Conservation (phyloP, 2,888 invertebrate species). For the Steromphala cineraria region DNA sequence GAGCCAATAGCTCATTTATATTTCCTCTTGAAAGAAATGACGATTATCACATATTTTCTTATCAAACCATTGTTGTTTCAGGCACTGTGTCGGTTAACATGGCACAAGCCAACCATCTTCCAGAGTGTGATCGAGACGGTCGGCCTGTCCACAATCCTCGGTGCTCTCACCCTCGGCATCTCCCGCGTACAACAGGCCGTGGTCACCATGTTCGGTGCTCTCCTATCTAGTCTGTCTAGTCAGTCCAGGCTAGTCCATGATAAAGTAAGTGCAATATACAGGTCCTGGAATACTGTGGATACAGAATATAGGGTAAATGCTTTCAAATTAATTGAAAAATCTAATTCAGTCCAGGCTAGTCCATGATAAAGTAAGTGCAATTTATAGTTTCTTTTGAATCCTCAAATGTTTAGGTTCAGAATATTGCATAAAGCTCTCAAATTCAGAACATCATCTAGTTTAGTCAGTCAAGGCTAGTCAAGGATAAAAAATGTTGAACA, state of each 20-base stretch:
- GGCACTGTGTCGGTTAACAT: conserved; percentile 73
- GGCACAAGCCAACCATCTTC: conserved; percentile 69
- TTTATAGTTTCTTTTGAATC: too few relatives aligned
- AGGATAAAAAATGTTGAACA: too few relatives aligned
- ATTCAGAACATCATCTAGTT: too few relatives aligned
- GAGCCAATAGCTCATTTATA: too few relatives aligned
- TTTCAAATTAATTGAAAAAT: too few relatives aligned
- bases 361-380: conserved; percentile 69
- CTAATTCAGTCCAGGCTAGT: conserved; percentile 65
- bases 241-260: conserved; percentile 70
- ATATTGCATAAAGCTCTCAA: not conserved
- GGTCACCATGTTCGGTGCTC: conserved; percentile 73
- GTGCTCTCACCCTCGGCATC: conserved; percentile 68
- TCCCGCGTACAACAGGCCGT: conserved; percentile 72
- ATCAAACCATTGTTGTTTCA: conserved; percentile 46
- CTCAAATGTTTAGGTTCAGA: too few relatives aligned
- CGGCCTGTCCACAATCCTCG: conserved; percentile 69
- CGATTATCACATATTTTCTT: too few relatives aligned
- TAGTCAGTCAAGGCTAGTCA: too few relatives aligned
- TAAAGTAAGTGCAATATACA: too few relatives aligned
- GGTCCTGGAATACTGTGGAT: too few relatives aligned
- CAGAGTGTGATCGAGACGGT: conserved; percentile 74
- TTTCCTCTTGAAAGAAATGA: too few relatives aligned
- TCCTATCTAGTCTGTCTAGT: conserved; percentile 62
- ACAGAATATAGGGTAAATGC: too few relatives aligned